Percentiles rank a stretch among this genome's conserved stretches.
These are phyloP conservation scores for Osmerus mordax DNA, from an alignment of 2,113 vertebrate species.

Conservation along the genomic window DNA sequence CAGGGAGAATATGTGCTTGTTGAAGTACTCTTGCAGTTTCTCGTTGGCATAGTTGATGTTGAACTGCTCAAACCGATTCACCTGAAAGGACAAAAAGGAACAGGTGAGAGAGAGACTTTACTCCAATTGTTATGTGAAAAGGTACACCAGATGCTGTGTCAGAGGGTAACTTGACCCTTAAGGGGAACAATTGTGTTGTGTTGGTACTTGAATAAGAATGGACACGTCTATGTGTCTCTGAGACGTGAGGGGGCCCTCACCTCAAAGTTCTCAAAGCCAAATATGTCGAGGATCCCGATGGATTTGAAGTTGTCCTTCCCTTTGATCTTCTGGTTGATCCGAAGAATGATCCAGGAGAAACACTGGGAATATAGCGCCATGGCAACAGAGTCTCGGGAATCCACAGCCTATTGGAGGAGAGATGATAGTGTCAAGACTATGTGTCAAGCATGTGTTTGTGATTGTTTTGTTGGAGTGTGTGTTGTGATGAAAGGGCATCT, in stretches of 20 bases:
- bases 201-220: background rate
- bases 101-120: background rate
- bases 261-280: slow-evolving; percentile 93
- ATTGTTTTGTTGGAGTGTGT: background rate
- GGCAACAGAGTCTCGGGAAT: slow-evolving; percentile 86
- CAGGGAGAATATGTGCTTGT: slow-evolving; percentile 93
- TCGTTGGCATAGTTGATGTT: slow-evolving; percentile 94
- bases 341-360: slow-evolving; percentile 90
- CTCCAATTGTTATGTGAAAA: no score
- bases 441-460: background rate
- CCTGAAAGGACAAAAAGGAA: slow-evolving; percentile 59
- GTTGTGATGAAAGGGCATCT: background rate
- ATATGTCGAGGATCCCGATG: slow-evolving; percentile 93
- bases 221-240: background rate
- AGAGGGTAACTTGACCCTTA: no score
- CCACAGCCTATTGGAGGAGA: slow-evolving; percentile 74
- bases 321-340: slow-evolving; percentile 87
- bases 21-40: slow-evolving; percentile 93
- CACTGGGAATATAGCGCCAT: slow-evolving; percentile 93
- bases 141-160: no score
- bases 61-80: slow-evolving; percentile 92
- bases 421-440: background rate
- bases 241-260: slow-evolving; percentile 52
- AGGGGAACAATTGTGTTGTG: no score
- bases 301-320: slow-evolving; percentile 93